Evolutionary conservation across 2,888 invertebrate species (phyloP).

Genomic region (Limenitis camilla): DNA sequence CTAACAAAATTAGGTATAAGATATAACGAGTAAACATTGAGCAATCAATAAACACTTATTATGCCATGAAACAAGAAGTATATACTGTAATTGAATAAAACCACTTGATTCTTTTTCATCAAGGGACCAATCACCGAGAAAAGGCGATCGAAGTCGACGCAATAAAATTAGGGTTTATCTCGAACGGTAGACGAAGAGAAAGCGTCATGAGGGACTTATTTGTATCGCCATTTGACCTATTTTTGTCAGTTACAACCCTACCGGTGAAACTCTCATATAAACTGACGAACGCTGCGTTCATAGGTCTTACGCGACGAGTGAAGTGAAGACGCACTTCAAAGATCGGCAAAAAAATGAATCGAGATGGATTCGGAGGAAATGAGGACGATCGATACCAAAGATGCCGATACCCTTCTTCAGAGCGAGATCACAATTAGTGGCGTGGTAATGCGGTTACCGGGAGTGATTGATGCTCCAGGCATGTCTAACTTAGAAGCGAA

Average conservation of each 20-base stretch:
- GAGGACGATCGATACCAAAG: slow-evolving; percentile 45
- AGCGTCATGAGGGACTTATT: slow-evolving; percentile 44
- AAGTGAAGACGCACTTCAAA: slow-evolving; percentile 46
- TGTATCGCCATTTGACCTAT: slow-evolving; percentile 45
- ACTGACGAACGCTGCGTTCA: slow-evolving; percentile 33
- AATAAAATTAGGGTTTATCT: slow-evolving; percentile 68
- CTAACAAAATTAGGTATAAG: too few relatives aligned
- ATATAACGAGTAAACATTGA: too few relatives aligned
- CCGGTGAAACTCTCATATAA: slow-evolving; percentile 25
- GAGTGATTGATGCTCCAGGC: slow-evolving; percentile 45
- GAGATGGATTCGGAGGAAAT: slow-evolving; percentile 27
- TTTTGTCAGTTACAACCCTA: slow-evolving; percentile 44
- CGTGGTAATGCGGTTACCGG: slow-evolving; percentile 52
- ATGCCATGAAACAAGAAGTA: too few relatives aligned
- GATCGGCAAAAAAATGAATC: slow-evolving; percentile 40
- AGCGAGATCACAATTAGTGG: slow-evolving; percentile 61
- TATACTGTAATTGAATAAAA: too few relatives aligned
- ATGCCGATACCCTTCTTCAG: slow-evolving; percentile 37
- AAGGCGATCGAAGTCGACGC: slow-evolving; percentile 56
- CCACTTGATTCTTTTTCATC: too few relatives aligned
- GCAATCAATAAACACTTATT: too few relatives aligned
- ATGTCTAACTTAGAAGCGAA: slow-evolving; percentile 20
- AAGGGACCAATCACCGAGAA: slow-evolving; percentile 37
- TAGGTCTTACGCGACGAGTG: slow-evolving; percentile 30
- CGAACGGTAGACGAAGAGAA: slow-evolving; percentile 51